phyloP scores from a whole-genome alignment of 2,113 vertebrate genomes.

The Boulengeromyrus knoepffleri region DNA sequence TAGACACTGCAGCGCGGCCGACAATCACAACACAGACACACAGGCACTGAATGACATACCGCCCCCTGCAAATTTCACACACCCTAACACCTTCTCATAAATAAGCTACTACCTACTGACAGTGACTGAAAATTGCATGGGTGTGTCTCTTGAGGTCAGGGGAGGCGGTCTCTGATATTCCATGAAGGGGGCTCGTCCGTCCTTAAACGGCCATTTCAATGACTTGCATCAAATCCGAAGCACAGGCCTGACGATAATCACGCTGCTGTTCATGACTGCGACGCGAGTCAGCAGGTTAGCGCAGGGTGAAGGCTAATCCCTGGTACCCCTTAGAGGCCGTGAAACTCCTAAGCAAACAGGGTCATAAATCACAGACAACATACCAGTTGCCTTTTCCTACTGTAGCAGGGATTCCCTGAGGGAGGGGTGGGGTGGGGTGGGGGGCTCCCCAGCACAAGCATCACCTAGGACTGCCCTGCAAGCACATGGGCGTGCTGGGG shows the following conservation, averaged over 20 bases:
- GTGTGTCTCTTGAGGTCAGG: neutral
- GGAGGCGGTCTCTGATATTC: neutral
- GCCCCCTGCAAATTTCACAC: neutral
- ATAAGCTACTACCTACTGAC: neutral
- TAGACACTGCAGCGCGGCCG: neutral
- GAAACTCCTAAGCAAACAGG: conserved; percentile 8
- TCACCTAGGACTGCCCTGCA: neutral
- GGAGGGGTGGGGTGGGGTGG: neutral
- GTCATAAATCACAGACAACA: conserved; percentile 11
- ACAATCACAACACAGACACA: neutral
- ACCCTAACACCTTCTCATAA: neutral
- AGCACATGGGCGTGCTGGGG: neutral
- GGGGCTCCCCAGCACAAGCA: neutral
- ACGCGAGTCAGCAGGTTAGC: neutral
- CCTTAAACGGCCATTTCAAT: neutral
- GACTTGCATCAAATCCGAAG: neutral
- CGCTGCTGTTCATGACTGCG: neutral
- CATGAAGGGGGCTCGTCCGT: neutral
- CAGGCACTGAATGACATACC: neutral
- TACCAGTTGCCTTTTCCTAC: neutral
- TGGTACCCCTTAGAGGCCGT: neutral
- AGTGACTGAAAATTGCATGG: neutral
- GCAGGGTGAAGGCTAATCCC: neutral
- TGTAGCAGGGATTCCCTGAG: neutral
- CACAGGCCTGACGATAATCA: neutral